Base-by-base conservation (phyloP, 2,113 vertebrate genomes). In the Microtus ochrogaster region DNA sequence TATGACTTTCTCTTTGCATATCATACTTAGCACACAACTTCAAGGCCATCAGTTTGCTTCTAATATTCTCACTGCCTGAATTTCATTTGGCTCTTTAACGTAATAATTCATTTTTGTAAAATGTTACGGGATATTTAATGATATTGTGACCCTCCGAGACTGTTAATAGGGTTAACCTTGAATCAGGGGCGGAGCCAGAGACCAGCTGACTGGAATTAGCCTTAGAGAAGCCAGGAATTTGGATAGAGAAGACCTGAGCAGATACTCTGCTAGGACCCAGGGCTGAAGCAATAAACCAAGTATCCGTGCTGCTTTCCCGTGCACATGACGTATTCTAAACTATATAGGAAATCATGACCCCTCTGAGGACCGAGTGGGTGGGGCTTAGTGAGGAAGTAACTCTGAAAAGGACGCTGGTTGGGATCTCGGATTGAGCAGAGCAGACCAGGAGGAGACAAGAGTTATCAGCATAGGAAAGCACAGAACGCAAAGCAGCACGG, bases 51-150 rank as follows among this genome's bases (percentile, higher is more conserved):
- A 85, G 61, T 77, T 91, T 89, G 66, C 61, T 86, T 85, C 17
- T 83, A 86, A 82, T 82, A 74, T 2, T 89, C 82, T 68, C 36
- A 70, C 13, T 72, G 19, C 30, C 88, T 94, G 55, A 91, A 26
- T 70, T 79, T 39, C 58, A 90, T 30, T 73, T 83, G 36, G 5
- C 36, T 85, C 33, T 82, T 86, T 49, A 94, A 58, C 22, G 49
- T 49, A 49, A 82, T 63, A 94, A 86, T 90, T 94, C 94, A 82
- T 77, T 94, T 95, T 83, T 79, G 36, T 61, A 81, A 96, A 33
- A 28, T n/a, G 36, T 72, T 70, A 7, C 2, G 33, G 68, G 68
- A 72, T n/a, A n/a, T 72, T 72, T n/a, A 72, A n/a, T 21, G 7
- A 4, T 19, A 72, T n/a, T 36, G 36, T 72, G 70, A 72, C 36